Evolutionary conservation across 2,888 invertebrate genomes (phyloP), one percentile per base, ranked within the genome.

Genomic region (Busseola fusca): DNA sequence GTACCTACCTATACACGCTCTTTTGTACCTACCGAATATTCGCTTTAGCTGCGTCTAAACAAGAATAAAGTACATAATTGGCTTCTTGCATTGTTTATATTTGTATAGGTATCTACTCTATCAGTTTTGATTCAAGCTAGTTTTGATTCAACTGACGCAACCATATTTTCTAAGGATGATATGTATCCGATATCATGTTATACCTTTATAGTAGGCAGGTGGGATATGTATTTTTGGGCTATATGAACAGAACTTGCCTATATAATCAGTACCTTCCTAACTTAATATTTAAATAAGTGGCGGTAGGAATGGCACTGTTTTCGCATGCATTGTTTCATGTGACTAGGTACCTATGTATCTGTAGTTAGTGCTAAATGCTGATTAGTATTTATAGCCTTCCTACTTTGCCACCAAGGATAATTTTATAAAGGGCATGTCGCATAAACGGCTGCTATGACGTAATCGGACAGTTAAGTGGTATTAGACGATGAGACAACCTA

Each of bases 381-480:
- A 60, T 74, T 60, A 76, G 70, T 74, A 75, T 50, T 45, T 58
- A 25, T 69, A 70, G 40, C n/a, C 21, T 71, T 69, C 70, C 54
- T 50, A 60, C 58, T 76, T n/a, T 4, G 45, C 30, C n/a, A 50
- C 42, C 56, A 74, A 71, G 72, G 72, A 77, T 71, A 42, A 58
- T 76, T 73, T 76, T 62, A 60, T 76, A 73, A 54, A 69, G 81
- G 74, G 69, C 66, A 72, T 69, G 50, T 56, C 57, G 59, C 45
- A 50, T 25, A 40, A 69, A 42, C 63, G 60, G 45, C 50, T 54
- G 50, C 14, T 52, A 65, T 81, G 84, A 72, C 74, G 84, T 65
- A 52, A 81, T 73, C 48, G 27, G 50, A n/a, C 52, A 50, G 34
- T 40, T 57, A 37, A 58, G 54, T 59, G n/a, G 34, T 68, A 66